Percentiles rank a stretch among this genome's conserved stretches.
Evolutionary conservation across 23 tunicate genomes (phyloP).

Genomic region (Phallusia fumigata): DNA sequence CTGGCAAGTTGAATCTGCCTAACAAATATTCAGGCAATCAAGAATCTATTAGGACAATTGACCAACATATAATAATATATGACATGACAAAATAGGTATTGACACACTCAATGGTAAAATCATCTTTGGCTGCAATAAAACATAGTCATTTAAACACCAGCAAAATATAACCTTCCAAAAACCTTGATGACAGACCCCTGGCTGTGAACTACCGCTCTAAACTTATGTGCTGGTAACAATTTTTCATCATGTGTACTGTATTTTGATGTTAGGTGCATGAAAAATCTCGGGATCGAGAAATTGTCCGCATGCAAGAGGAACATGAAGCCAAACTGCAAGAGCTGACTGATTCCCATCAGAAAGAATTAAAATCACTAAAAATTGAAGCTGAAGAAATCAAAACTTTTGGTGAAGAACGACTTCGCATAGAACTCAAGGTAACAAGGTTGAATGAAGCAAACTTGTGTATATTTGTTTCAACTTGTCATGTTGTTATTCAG

Average conservation of each 20-base stretch:
- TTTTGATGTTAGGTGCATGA: constrained; percentile 64
- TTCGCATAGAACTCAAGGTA: constrained; percentile 70
- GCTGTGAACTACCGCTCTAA: too few species aligned
- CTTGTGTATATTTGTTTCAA: not conserved
- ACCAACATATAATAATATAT: too few species aligned
- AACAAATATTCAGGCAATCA: too few species aligned
- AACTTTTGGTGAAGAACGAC: constrained; percentile 44
- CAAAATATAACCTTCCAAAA: too few species aligned
- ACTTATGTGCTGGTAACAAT: not conserved
- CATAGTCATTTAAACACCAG: too few species aligned
- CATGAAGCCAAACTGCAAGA: constrained; percentile 62
- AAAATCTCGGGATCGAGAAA: constrained; percentile 65
- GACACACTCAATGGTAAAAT: too few species aligned
- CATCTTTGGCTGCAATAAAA: too few species aligned
- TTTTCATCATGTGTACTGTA: not conserved
- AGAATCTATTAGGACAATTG: too few species aligned
- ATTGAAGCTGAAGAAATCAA: constrained; percentile 51
- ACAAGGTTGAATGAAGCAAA: not conserved
- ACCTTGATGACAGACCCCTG: too few species aligned
- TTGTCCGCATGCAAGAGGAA: constrained; percentile 45
- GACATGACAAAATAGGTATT: too few species aligned
- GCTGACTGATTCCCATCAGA: constrained; percentile 26
- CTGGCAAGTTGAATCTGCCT: too few species aligned
- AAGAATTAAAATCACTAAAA: constrained; percentile 40
- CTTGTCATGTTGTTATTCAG: constrained; percentile 14